phyloP scores from a whole-genome alignment of 2,797 vertebrate genomes.

The Phoebastria nigripes region DNA sequence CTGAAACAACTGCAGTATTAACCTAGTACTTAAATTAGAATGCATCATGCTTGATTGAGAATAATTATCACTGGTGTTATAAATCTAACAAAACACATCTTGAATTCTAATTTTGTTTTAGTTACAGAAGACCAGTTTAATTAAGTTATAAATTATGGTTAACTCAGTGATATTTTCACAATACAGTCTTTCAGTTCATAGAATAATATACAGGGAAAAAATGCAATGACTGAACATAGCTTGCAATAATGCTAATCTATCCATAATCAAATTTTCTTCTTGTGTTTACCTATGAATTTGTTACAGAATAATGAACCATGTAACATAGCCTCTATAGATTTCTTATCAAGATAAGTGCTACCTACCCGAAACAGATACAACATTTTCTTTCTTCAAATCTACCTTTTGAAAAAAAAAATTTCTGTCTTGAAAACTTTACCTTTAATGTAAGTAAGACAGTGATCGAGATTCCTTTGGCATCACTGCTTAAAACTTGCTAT shows the following conservation, averaged over 20 bases:
- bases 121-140: not conserved
- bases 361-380: not conserved
- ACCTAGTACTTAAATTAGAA: not conserved
- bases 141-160: not conserved
- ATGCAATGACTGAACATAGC: not conserved
- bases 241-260: not conserved
- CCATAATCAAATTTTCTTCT: not conserved
- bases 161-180: not conserved
- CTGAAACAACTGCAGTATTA: not conserved
- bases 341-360: not conserved
- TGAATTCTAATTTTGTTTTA: constrained; percentile 38
- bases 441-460: not conserved
- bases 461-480: not conserved
- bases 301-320: not conserved
- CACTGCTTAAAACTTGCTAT: not conserved
- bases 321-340: not conserved
- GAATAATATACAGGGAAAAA: not conserved
- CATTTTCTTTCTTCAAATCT: not conserved
- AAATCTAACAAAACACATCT: not conserved
- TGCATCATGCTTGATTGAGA: not conserved
- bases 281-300: not conserved
- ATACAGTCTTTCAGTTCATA: not conserved
- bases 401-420: not conserved
- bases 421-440: not conserved
- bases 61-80: constrained; percentile 8